phyloP scores from a whole-genome alignment of 2,797 vertebrate genomes.

The Sebastes ruberrimus region DNA sequence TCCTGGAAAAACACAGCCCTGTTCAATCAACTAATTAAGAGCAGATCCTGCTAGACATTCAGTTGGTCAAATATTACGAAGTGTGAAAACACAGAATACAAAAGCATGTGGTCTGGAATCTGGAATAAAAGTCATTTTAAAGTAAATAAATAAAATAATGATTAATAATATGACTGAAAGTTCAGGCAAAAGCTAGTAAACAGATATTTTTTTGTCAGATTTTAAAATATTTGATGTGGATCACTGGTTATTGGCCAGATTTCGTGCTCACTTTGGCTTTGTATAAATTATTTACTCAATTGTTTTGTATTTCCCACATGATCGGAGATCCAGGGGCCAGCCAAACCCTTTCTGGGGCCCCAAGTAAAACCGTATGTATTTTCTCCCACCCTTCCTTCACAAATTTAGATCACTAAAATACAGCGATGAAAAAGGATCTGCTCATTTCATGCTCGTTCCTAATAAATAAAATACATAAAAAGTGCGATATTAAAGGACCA shows the following conservation, averaged over 20 bases:
- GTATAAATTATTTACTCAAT: neutral
- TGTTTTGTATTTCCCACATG: neutral
- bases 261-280: neutral
- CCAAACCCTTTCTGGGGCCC: neutral
- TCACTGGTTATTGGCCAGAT: neutral
- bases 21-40: slow-evolving; percentile 34
- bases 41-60: neutral
- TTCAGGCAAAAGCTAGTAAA: neutral
- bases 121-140: neutral
- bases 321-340: neutral
- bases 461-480: neutral
- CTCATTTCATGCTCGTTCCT: neutral
- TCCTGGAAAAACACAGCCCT: slow-evolving; percentile 31
- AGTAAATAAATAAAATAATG: neutral
- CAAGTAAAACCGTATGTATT: neutral
- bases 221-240: neutral
- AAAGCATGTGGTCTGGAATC: neutral
- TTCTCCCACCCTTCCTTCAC: neutral
- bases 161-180: neutral
- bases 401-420: neutral
- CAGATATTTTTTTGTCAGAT: neutral
- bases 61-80: neutral
- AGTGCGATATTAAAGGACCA: no score
- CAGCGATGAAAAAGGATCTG: neutral
- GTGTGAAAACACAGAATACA: neutral